Percentiles rank a stretch among this genome's conserved stretches.
phyloP scores from a whole-genome alignment of 1,140 invertebrate species.

The Paraescarpia echinospica region DNA sequence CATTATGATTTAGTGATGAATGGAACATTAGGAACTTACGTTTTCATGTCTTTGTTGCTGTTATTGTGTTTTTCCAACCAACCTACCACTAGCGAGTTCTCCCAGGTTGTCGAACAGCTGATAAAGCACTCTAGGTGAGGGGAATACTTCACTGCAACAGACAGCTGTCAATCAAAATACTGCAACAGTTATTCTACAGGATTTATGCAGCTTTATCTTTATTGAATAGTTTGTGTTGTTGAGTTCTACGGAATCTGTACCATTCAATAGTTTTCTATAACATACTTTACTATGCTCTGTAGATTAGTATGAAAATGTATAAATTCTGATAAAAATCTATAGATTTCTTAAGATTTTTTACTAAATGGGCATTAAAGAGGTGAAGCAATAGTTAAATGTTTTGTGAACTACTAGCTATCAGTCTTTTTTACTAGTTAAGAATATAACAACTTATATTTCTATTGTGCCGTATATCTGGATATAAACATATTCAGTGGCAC shows the following conservation, averaged over 20 bases:
- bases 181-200: not conserved
- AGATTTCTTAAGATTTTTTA: not conserved
- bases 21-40: not conserved
- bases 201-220: too few species aligned
- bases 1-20: not conserved
- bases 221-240: too few species aligned
- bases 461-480: too few species aligned
- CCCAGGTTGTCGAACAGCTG: slow-evolving; percentile 52
- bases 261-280: too few species aligned
- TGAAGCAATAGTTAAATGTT: not conserved
- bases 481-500: too few species aligned
- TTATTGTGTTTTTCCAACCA: slow-evolving; percentile 55
- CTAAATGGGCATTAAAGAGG: too few species aligned
- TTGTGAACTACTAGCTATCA: not conserved
- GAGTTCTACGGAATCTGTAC: too few species aligned
- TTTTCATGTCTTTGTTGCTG: slow-evolving; percentile 21
- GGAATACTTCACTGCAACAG: slow-evolving; percentile 50
- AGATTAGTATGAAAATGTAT: too few species aligned
- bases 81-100: slow-evolving; percentile 54
- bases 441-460: too few species aligned
- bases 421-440: not conserved
- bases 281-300: too few species aligned
- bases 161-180: slow-evolving; percentile 8
- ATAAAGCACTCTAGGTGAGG: slow-evolving; percentile 56
- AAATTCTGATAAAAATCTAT: too few species aligned